Percentiles rank a stretch among this genome's conserved stretches.
Conservation (phyloP, 2,888 invertebrate genomes). For the Tribolium freemani region DNA sequence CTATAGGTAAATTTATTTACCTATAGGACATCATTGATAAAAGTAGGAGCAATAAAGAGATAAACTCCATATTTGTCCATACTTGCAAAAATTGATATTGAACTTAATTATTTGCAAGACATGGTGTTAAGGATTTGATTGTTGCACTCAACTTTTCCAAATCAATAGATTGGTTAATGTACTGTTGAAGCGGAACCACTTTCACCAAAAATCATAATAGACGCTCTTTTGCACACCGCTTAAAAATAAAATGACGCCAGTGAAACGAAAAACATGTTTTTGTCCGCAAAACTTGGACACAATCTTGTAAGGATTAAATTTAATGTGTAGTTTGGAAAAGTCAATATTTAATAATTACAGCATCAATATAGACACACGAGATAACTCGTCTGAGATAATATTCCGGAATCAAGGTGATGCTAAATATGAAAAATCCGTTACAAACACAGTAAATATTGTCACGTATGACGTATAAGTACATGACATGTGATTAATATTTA, state of each 20-base stretch:
- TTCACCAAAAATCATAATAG: neutral
- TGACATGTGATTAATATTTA: neutral
- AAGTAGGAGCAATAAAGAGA: too few species aligned
- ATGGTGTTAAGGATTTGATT: neutral
- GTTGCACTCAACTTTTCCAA: too few species aligned
- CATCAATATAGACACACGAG: neutral
- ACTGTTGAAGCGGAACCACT: neutral
- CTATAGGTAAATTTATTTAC: too few species aligned
- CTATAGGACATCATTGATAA: too few species aligned
- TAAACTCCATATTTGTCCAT: too few species aligned
- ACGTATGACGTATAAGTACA: neutral
- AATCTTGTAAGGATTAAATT: neutral
- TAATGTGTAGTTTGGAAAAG: neutral
- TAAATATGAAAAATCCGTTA: neutral
- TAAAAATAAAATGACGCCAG: neutral
- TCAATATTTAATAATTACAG: neutral
- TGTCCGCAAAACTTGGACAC: neutral
- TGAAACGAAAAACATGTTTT: slow-evolving; percentile 6
- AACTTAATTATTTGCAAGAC: too few species aligned
- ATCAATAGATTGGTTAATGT: neutral
- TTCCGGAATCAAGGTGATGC: too few species aligned
- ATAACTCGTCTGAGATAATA: too few species aligned
- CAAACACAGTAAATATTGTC: slow-evolving; percentile 5
- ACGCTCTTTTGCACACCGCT: neutral
- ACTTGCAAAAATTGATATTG: too few species aligned